Conservation (phyloP, 1,140 invertebrate genomes). For the Diachasma alloeum region DNA sequence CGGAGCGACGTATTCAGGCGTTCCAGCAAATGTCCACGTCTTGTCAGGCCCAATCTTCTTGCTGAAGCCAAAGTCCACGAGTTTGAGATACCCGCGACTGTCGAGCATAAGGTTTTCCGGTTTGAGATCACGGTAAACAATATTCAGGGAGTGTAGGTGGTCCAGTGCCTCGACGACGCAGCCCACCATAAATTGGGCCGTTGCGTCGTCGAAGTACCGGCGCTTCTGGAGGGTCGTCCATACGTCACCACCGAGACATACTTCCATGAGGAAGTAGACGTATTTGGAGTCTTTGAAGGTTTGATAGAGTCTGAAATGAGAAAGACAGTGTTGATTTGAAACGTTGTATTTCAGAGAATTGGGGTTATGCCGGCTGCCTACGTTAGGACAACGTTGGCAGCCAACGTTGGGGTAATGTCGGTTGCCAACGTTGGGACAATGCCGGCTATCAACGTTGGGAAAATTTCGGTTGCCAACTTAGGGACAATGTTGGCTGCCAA, state of each 20-base stretch:
- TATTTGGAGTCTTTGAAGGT: constrained; percentile 96
- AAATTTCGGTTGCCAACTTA: too few relatives aligned
- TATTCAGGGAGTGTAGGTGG: constrained; percentile 86
- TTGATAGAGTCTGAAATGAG: constrained; percentile 78
- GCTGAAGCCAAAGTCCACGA: constrained; percentile 98
- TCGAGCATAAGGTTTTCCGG: constrained; percentile 94
- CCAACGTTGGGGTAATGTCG: too few relatives aligned
- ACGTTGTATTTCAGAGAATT: not conserved
- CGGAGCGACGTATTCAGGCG: constrained; percentile 90
- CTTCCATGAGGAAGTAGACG: constrained; percentile 97
- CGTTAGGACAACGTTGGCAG: not conserved
- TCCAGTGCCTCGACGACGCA: constrained; percentile 93
- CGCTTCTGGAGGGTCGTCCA: constrained; percentile 89
- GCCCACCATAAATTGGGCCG: constrained; percentile 87
- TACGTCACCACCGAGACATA: constrained; percentile 95
- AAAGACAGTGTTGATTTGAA: constrained; percentile 10
- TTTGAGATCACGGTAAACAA: constrained; percentile 94
- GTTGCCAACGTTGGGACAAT: too few relatives aligned
- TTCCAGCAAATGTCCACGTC: constrained; percentile 98
- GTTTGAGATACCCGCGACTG: constrained; percentile 87
- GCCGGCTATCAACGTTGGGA: too few relatives aligned
- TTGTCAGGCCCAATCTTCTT: constrained; percentile 84
- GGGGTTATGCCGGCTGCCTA: not conserved
- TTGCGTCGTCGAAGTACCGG: constrained; percentile 84
- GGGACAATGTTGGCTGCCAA: too few relatives aligned